Evolutionary conservation across 2,797 vertebrate genomes (phyloP), one percentile per base, ranked within the genome.

Genomic region (Tapera naevia): DNA sequence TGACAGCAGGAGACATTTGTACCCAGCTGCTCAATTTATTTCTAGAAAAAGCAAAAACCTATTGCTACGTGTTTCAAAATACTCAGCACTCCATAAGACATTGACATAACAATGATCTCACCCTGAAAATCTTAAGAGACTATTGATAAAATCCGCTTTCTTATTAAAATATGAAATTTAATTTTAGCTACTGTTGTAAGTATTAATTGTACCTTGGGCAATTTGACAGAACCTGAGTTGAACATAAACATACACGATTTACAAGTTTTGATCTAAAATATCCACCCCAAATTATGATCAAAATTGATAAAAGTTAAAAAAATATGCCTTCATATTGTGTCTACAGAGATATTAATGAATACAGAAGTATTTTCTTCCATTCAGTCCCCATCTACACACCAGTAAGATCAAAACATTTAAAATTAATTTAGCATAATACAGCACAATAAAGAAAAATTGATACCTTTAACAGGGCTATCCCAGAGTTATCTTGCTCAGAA

Each of bases 81-180:
- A 78, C 33, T 84, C 76, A 74, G 53, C 48, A 39, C 46, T 72
- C 33, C 53, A 35, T 58, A 69, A 89, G 80, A 73, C 37, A 70
- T 10, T 66, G 90, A 90, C 1, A n/a, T 46, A 95, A 84, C 11
- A 18, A 90, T 88, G 86, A 88, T 76, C 80, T 95, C 80, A 90
- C 27, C 56, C 88, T 60, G 32, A 60, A 86, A 66, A 84, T 39
- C 62, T 88, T 72, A 91, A 46, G 30, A 90, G 43, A 67, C 51
- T 86, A 30, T 9, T 73, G 94, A 92, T 89, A 91, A 88, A 93
- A 90, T 76, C 48, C 76, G 21, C 39, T 86, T 76, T 51, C 60
- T 50, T 91, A 57, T 57, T 50, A 86, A 88, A 91, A 75, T 21
- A 72, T 4, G 1, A 83, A 22, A 91, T 85, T 37, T 78, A 58